A percentile compares a stretch with the other conserved stretches of the same genome.
Conservation (phyloP, 2,797 vertebrate species). For the Microctenopoma lineatum region DNA sequence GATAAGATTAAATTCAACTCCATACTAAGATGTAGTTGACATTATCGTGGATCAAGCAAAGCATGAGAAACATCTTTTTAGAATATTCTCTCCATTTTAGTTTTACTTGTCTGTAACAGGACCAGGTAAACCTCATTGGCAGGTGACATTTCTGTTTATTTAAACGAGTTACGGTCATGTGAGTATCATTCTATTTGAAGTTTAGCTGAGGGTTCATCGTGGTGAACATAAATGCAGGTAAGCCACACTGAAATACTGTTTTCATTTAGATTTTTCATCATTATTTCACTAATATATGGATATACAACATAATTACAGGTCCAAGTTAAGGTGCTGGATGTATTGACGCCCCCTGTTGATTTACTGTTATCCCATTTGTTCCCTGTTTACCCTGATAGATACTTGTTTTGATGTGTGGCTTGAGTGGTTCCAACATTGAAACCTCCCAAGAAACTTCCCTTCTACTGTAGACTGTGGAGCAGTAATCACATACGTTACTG, state of each 20-base stretch:
- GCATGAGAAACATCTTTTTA: background rate
- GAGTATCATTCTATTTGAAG: background rate
- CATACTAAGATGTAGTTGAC: conserved; percentile 20
- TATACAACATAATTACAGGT: too few species aligned
- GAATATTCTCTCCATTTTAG: background rate
- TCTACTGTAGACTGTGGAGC: too few species aligned
- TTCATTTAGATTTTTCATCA: too few species aligned
- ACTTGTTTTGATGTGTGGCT: too few species aligned
- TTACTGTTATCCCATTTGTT: too few species aligned
- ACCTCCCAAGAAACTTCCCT: too few species aligned
- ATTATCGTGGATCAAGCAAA: conserved; percentile 22
- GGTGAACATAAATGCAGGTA: background rate
- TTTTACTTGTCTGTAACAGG: background rate
- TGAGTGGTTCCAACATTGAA: too few species aligned
- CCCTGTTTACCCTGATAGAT: too few species aligned
- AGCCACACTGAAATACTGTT: background rate
- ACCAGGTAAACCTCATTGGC: background rate
- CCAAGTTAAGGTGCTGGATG: too few species aligned
- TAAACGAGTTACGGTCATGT: background rate
- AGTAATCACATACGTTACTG: too few species aligned
- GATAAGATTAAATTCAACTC: conserved; percentile 6
- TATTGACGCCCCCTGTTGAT: too few species aligned
- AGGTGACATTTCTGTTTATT: background rate
- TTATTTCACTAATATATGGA: too few species aligned
- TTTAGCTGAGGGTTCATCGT: background rate